Evolutionary conservation across 2,113 vertebrate species (phyloP), one percentile per base, ranked within the genome.

Genomic region (Cheirogaleus medius): DNA sequence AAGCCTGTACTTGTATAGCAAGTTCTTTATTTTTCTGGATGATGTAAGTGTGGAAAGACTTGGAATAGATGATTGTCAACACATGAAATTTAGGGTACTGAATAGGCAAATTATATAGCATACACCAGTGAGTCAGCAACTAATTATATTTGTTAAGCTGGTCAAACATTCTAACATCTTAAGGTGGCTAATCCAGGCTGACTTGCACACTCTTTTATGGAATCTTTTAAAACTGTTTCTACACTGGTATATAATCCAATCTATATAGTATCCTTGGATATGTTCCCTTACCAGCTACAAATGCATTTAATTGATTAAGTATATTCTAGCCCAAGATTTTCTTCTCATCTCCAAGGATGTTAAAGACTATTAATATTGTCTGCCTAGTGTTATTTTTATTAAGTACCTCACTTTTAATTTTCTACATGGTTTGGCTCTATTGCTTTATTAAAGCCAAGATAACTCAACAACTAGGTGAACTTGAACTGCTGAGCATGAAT

Each of bases 11-110:
- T 85, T 39, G 84, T 87, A 97, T 64, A 94, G 68, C 4, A 49
- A 90, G 90, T 95, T 96, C 95, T 93, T 95, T 94, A 68, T 91
- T 98, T 69, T 93, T 84, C 64, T 85, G 85, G 27, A 25, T 97
- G 95, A 97, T 88, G 93, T 93, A 95, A 97, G 84, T 56, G 49
- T 54, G 88, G 96, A 98, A 97, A 97, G 81, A 7, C 68, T 97
- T 78, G 58, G 83, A 32, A 81, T 5, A 96, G 77, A 88, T 94
- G 66, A 88, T 78, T 91, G 66, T 89, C 93, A 94, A 85, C 85
- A 96, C 93, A 90, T 78, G 91, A 88, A 96, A 95, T 95, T 94
- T 91, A 88, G 87, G 81, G 74, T 47, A 94, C 39, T 77, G 34
- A 81, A 76, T 39, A 97, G 84, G 64, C 91, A 95, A 88, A 97